These are phyloP conservation scores for Proales similis DNA, from an alignment of 1,140 invertebrate species.

Conservation along the genomic window DNA sequence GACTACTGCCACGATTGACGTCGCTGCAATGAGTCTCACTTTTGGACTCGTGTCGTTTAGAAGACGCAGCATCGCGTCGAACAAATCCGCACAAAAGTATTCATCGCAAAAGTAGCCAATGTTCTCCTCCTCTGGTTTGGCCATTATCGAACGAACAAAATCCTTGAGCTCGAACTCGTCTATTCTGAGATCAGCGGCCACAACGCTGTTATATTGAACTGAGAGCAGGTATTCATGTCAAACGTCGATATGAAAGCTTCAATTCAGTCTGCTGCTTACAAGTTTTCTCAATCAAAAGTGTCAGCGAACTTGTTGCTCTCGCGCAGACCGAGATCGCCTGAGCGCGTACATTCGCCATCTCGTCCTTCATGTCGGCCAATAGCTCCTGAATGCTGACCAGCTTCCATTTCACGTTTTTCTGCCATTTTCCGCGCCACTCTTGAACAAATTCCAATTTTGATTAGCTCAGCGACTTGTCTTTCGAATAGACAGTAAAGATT, in stretches of 20 bases:
- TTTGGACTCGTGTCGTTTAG: slow-evolving; percentile 17
- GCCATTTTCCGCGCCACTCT: slow-evolving; percentile 29
- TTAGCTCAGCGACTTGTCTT: too few species aligned
- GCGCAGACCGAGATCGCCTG: slow-evolving; percentile 19
- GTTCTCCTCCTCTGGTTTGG: too few species aligned
- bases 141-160: too few species aligned
- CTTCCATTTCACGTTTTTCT: slow-evolving; percentile 27
- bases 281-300: slow-evolving; percentile 31
- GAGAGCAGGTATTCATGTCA: too few species aligned
- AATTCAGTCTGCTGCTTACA: too few species aligned
- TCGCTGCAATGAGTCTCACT: slow-evolving; percentile 13
- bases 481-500: too few species aligned
- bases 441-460: not conserved
- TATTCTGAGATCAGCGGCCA: too few species aligned
- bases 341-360: slow-evolving; percentile 22
- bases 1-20: slow-evolving; percentile 1
- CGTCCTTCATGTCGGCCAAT: slow-evolving; percentile 25
- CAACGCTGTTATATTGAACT: too few species aligned
- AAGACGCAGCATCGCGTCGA: not conserved
- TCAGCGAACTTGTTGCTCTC: slow-evolving; percentile 6
- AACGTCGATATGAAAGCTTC: too few species aligned
- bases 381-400: slow-evolving; percentile 2
- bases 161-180: too few species aligned
- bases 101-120: too few species aligned
- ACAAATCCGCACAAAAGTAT: too few species aligned